Evolutionary conservation across 2,888 invertebrate species (phyloP), one percentile per base, ranked within the genome.

Genomic region (Cosmopolites sordidus): DNA sequence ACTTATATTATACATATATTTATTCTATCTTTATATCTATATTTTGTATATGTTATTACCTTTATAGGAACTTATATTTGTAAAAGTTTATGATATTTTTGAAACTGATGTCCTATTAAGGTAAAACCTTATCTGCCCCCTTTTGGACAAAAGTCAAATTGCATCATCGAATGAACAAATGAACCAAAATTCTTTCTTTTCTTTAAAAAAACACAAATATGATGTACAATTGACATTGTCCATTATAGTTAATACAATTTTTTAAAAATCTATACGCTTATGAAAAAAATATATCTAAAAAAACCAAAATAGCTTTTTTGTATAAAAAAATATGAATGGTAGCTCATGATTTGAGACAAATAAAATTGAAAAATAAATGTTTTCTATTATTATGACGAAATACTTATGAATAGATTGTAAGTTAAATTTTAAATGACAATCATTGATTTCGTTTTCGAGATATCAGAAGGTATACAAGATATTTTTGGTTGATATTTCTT

Each of bases 381-480:
- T 58, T 48, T 48, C 41, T 54, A 56, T 48, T 47, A 48, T 42
- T 54, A 30, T 45, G 55, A 53, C 54, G 55, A 48, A 47, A 59
- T 58, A 62, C 62, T 65, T 64, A 65, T 63, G 64, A 66, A 44
- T 49, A 51, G 47, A 48, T 33, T 58, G 60, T 58, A 54, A 51
- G 53, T 61, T 62, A 62, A 63, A 60, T 61, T 62, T 63, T 63
- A 64, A 49, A 61, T 59, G 68, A 68, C 68, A 68, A 68, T 68
- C 68, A 68, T 22, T 22, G 22, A 5, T 22, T 22, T 22, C 22
- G 22, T 22, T 22, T 8, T 22, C 22, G 22, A 22, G 22, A 22
- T 22, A 22, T 22, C 22, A 5, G 22, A 8, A 5, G 22, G 8
- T 22, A n/a, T n/a, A n/a, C n/a, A n/a, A n/a, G 22, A 22, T 22